phyloP scores from a whole-genome alignment of 2,113 vertebrate species.

The Ameiurus melas region DNA sequence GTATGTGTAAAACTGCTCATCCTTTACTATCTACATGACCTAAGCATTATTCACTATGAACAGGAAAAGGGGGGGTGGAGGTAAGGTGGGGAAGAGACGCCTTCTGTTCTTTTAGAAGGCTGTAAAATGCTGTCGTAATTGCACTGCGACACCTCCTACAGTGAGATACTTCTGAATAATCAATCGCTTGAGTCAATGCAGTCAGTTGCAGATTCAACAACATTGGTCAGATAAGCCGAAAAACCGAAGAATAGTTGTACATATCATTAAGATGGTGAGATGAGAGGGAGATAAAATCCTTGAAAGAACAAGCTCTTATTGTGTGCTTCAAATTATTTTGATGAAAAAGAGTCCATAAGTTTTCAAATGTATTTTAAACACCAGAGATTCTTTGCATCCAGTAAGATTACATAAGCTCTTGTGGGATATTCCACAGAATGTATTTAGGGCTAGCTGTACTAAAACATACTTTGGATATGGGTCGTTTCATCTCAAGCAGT shows the following conservation, averaged over 20 bases:
- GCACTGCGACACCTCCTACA: slow-evolving; percentile 44
- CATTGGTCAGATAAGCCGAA: background rate
- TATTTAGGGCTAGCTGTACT: background rate
- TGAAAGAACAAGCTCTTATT: background rate
- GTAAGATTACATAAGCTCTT: background rate
- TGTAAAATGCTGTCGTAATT: slow-evolving; percentile 46
- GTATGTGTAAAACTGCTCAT: slow-evolving; percentile 30
- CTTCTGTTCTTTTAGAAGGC: slow-evolving; percentile 52
- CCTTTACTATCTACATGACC: slow-evolving; percentile 23
- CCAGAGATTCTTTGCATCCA: background rate
- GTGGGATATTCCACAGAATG: background rate
- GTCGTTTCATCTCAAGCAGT: no score
- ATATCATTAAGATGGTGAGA: background rate
- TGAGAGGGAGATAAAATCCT: background rate
- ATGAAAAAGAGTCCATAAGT: background rate
- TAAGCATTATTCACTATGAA: slow-evolving; percentile 42
- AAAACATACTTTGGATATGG: background rate
- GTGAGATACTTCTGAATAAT: slow-evolving; percentile 26
- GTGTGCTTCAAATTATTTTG: background rate
- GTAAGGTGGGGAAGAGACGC: slow-evolving; percentile 16
- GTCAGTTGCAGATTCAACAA: background rate
- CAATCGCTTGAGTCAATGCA: background rate
- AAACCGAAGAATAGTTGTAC: background rate
- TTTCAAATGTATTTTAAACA: background rate
- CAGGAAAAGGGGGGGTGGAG: slow-evolving; percentile 39